Percentiles rank a stretch among this genome's conserved stretches.
These are phyloP conservation scores for Cromileptes altivelis DNA, from an alignment of 2,113 vertebrate species.

Conservation along the genomic window DNA sequence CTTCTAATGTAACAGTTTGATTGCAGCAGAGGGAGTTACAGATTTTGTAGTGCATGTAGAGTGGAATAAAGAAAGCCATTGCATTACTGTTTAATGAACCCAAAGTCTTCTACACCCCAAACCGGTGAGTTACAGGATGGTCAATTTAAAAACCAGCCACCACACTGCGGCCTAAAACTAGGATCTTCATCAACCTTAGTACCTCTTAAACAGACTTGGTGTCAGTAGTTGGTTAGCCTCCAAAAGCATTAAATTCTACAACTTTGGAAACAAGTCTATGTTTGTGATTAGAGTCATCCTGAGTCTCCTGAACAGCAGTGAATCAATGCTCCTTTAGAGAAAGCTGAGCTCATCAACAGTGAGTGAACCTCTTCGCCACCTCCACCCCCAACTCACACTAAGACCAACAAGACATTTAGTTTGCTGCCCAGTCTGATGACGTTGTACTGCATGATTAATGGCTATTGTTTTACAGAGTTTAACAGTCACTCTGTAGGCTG, in stretches of 20 bases:
- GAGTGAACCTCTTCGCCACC: background rate
- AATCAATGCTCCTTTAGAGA: conserved; percentile 38
- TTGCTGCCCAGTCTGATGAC: background rate
- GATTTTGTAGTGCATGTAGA: background rate
- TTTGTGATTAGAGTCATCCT: conserved; percentile 20
- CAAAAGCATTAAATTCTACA: background rate
- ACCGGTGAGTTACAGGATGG: background rate
- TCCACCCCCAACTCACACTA: background rate
- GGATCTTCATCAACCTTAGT: conserved; percentile 12
- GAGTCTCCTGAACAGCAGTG: conserved; percentile 25
- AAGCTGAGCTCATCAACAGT: conserved; percentile 46
- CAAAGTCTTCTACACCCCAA: background rate
- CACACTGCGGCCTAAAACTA: background rate
- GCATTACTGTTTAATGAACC: background rate
- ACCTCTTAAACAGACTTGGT: background rate
- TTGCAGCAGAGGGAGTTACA: background rate
- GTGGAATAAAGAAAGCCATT: background rate
- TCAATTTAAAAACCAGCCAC: background rate
- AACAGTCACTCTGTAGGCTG: background rate
- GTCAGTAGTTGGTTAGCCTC: conserved; percentile 27
- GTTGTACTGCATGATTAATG: conserved; percentile 10
- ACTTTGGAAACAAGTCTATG: conserved; percentile 10
- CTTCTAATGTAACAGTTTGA: background rate
- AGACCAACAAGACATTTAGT: conserved; percentile 23
- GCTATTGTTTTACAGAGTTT: conserved; percentile 1